A percentile compares a stretch with the other conserved stretches of the same genome.
These are phyloP conservation scores for Scleropages formosus DNA, from an alignment of 2,797 vertebrate genomes.

Conservation along the genomic window DNA sequence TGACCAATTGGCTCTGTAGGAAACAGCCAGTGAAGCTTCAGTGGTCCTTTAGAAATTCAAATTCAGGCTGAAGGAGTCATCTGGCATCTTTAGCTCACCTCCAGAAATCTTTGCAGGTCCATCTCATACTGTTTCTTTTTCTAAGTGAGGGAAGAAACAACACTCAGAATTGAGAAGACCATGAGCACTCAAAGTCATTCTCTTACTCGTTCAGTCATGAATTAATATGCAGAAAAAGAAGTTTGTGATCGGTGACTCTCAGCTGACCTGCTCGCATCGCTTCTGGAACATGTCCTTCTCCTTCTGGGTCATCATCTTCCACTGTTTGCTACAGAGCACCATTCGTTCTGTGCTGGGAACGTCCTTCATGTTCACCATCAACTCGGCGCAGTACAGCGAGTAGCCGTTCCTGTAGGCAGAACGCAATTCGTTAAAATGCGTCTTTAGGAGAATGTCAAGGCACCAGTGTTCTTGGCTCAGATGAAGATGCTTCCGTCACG, in stretches of 20 bases:
- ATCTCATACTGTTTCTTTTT: constrained; percentile 78
- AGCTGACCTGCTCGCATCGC: constrained; percentile 73
- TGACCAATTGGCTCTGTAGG: neutral
- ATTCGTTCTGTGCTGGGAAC: constrained; percentile 77
- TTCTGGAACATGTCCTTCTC: constrained; percentile 81
- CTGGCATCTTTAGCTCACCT: constrained; percentile 61
- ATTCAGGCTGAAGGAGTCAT: neutral
- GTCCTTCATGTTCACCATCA: constrained; percentile 82
- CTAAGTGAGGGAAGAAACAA: constrained; percentile 46
- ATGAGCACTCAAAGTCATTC: neutral
- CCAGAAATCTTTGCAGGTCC: constrained; percentile 73
- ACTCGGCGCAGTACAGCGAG: constrained; percentile 76
- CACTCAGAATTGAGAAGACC: neutral
- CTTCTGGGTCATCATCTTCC: constrained; percentile 78
- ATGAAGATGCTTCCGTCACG: neutral
- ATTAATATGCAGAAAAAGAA: too few relatives aligned
- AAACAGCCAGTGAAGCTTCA: too few relatives aligned
- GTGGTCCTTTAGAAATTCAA: neutral
- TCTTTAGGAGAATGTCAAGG: neutral
- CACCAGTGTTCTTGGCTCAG: neutral
- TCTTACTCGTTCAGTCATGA: neutral
- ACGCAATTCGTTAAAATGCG: too few relatives aligned
- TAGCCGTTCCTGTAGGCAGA: constrained; percentile 65
- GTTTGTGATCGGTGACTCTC: neutral
- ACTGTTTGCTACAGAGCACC: constrained; percentile 77